These are phyloP conservation scores for Campylomormyrus numenius DNA, from an alignment of 2,113 vertebrate species.

Conservation along the genomic window DNA sequence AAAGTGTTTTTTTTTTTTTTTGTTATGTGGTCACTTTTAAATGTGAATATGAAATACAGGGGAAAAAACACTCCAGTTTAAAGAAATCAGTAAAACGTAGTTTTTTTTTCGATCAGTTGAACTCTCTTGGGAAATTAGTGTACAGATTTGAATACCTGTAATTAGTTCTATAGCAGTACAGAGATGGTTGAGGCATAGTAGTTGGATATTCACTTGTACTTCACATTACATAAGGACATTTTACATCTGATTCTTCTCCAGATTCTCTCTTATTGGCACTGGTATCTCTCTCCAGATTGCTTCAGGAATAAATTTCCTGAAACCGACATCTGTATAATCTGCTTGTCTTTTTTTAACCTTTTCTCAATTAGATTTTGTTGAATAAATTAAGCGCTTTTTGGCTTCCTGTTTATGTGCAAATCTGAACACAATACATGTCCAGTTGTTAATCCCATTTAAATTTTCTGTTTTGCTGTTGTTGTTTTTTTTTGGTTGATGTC, in stretches of 20 bases:
- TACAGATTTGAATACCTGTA: background rate
- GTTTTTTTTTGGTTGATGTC: background rate
- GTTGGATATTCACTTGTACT: background rate
- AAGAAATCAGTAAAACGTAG: background rate
- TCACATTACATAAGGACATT: background rate
- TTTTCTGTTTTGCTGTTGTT: background rate
- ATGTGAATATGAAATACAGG: conserved; percentile 24
- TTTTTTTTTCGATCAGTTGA: background rate
- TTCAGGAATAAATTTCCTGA: background rate
- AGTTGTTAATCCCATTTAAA: background rate
- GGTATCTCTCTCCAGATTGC: conserved; percentile 2
- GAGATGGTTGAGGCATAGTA: background rate
- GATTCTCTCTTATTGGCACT: background rate
- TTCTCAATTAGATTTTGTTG: background rate
- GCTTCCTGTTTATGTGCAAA: background rate
- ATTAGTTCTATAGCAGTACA: background rate
- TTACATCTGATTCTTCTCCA: background rate
- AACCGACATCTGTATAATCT: conserved; percentile 8
- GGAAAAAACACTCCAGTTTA: background rate
- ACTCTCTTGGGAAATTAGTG: background rate
- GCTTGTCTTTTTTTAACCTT: background rate
- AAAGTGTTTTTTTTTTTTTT: background rate
- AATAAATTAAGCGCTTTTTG: background rate
- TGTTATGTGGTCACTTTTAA: background rate
- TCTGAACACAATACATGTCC: background rate